Conservation (phyloP, 2,888 invertebrate species). For the Chalcis sispes region DNA sequence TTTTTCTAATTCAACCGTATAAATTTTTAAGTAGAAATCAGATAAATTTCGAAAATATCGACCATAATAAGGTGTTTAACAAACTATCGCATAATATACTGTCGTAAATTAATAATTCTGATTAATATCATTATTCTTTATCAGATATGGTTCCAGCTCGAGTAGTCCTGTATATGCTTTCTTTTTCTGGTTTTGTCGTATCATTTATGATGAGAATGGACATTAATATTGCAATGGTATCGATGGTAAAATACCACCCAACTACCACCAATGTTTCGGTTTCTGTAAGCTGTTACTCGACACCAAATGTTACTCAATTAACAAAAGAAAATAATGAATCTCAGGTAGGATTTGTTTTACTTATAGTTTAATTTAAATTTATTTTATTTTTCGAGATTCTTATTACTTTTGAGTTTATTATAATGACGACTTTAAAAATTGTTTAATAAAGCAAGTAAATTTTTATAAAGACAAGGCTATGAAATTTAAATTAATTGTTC, state of each 20-base stretch:
- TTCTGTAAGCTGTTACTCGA: conserved; percentile 68
- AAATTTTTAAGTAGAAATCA: too few species aligned
- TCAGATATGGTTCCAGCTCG: conserved; percentile 81
- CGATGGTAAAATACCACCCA: conserved; percentile 78
- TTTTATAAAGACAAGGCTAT: too few species aligned
- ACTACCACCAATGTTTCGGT: conserved; percentile 58
- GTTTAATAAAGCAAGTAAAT: too few species aligned
- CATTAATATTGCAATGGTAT: conserved; percentile 84
- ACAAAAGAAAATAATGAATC: conserved; percentile 56
- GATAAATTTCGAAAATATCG: too few species aligned
- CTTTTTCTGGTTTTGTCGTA: conserved; percentile 85
- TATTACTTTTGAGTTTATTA: too few species aligned
- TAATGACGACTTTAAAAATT: too few species aligned
- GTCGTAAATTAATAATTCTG: neutral
- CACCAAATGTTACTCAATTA: conserved; percentile 60
- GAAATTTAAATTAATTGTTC: too few species aligned
- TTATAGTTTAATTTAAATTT: too few species aligned
- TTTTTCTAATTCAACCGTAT: too few species aligned
- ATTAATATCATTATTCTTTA: conserved; percentile 28
- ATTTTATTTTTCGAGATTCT: too few species aligned
- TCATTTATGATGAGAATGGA: conserved; percentile 88
- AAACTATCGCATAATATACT: too few species aligned
- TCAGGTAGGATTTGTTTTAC: conserved; percentile 58
- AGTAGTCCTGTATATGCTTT: conserved; percentile 83
- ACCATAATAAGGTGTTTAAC: too few species aligned